Evolutionary conservation across 2,888 invertebrate species (phyloP), one percentile per base, ranked within the genome.

Genomic region (Noctua pronuba): DNA sequence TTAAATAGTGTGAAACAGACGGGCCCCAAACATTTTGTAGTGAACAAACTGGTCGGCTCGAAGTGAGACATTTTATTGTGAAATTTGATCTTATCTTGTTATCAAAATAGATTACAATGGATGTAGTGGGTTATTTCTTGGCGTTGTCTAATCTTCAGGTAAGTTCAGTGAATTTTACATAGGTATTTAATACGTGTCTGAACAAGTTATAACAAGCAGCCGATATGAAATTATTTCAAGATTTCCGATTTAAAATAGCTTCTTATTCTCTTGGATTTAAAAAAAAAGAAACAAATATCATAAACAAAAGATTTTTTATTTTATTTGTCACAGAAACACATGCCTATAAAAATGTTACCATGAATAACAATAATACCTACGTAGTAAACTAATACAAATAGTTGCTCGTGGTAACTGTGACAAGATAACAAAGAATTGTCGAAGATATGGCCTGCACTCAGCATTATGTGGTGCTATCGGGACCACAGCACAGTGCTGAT

Each of bases 91-190:
- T 46, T 35, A 55, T n/a, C 28, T 35, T 31, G 0, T 72, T 65
- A 76, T 71, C 24, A 24, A 67, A n/a, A 77, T 49, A 52, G 2
- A 55, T 46, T 21, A 64, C 55, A 0, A 85, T 88, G 83, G 87
- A 91, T 69, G 89, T 93, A 89, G 88, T 92, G 69, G 92, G 88
- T 70, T 92, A 90, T 87, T 84, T 92, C 55, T 70, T 94, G 24
- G 88, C 92, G 6, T 76, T 94, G 11, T 80, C 89, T n/a, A 92
- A 92, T 87, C 35, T 94, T 13, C 89, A 91, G 88, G 94, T 94
- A 82, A 73, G 88, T 84, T n/a, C 21, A 79, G 69, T 70, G 41
- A 10, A 35, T 24, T 10, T 2, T 21, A 28, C 10, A 21, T 31
- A 31, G 2, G 21, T 6, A 21, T 58, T 31, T 1, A 24, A 60